Conservation (phyloP, 2,888 invertebrate species). For the Drosophila yooni region DNA sequence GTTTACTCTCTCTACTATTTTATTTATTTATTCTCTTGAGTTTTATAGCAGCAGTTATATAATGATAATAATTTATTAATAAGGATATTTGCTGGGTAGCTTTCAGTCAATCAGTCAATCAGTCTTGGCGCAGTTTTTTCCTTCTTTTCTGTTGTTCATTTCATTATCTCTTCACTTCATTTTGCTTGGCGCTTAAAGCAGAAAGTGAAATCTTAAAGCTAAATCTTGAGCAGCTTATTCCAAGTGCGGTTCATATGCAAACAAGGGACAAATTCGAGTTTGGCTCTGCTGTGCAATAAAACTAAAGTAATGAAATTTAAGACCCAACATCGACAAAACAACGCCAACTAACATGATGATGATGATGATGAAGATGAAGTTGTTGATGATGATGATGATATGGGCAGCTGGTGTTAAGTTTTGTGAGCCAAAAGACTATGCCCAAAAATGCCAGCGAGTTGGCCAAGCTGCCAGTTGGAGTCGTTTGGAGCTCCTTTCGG, state of each 20-base stretch:
- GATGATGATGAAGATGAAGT: neutral
- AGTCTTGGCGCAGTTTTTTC: neutral
- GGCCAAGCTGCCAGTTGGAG: conserved; percentile 37
- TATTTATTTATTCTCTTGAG: neutral
- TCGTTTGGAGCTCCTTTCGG: neutral
- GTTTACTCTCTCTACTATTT: neutral
- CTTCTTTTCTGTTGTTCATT: conserved; percentile 1
- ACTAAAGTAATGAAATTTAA: conserved; percentile 77
- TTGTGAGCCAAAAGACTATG: conserved; percentile 29
- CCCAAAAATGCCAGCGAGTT: conserved; percentile 43
- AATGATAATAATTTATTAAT: no score
- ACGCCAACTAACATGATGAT: neutral
- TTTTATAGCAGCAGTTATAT: neutral
- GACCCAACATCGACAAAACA: conserved; percentile 54
- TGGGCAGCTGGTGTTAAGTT: conserved; percentile 52
- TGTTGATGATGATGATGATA: neutral
- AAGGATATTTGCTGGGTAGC: neutral
- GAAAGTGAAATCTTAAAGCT: neutral
- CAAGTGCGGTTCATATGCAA: conserved; percentile 41
- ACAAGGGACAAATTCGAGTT: conserved; percentile 30
- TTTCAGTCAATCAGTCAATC: neutral
- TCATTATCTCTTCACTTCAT: conserved; percentile 9
- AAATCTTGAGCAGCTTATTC: neutral
- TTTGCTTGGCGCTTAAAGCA: neutral
- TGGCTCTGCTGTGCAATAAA: conserved; percentile 63